These are phyloP conservation scores for Peromyscus polionotus DNA, from an alignment of 2,113 vertebrate species.

Conservation along the genomic window DNA sequence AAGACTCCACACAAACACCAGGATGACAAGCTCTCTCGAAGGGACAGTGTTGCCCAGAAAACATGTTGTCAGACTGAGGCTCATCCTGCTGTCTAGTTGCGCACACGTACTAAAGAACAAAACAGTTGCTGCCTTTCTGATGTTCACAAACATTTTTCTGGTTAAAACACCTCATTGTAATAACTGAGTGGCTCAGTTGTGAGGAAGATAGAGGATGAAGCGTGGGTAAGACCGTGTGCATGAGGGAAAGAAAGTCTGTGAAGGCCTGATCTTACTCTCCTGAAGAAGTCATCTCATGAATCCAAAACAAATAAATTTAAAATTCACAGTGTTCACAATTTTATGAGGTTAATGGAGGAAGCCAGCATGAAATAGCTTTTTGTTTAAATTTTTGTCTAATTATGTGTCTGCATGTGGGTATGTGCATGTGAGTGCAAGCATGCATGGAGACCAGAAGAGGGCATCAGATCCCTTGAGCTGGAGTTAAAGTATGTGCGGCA, in stretches of 20 bases:
- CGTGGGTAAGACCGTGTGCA: neutral
- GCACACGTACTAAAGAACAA: neutral
- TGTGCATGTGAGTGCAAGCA: neutral
- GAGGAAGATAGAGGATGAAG: neutral
- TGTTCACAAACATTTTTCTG: neutral
- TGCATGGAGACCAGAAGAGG: neutral
- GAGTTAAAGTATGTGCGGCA: too few species aligned
- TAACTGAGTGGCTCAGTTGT: neutral
- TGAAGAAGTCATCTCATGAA: conserved; percentile 1
- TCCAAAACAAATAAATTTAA: neutral
- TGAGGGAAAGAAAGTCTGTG: neutral
- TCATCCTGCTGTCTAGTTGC: neutral
- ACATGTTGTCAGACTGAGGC: neutral
- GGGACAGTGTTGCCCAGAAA: neutral
- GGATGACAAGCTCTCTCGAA: neutral
- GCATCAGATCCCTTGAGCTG: neutral
- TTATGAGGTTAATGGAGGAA: conserved; percentile 5
- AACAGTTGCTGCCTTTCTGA: neutral
- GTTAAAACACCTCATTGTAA: neutral
- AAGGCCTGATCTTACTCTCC: neutral
- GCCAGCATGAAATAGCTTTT: neutral
- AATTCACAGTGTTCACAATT: neutral
- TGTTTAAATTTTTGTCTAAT: neutral
- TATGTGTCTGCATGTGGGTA: neutral
- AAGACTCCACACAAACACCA: neutral